Base-by-base conservation (phyloP, 2,888 invertebrate species). In the Sussaba pulchella region DNA sequence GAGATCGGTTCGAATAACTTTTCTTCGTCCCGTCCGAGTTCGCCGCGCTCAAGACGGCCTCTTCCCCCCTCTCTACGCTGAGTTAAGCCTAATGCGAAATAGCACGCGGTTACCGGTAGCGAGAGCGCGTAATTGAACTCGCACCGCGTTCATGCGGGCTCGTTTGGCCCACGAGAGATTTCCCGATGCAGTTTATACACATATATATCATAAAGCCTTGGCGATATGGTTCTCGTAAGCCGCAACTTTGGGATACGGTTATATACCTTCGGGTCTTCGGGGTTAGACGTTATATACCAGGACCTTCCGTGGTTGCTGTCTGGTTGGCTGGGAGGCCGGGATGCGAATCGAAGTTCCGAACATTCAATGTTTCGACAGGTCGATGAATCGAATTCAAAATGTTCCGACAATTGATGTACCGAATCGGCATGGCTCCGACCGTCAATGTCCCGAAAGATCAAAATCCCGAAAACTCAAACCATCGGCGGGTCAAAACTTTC, bases 111-210 rank as follows among this genome's bases (percentile, higher is more conserved):
- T 31, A 54, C 47, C 63, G 41, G 19, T 14, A 24, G 21, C 36
- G 72, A 50, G 59, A 66, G 61, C 72, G 61, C 78, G 73, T 78
- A 67, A 78, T 78, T 74, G 78, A n/a, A 78, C 78, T 78, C 73
- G 73, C 64, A 50, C 73, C 69, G 63, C 52, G 61, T 61, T n/a
- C n/a, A 31, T 63, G 66, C 66, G 19, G 12, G 50, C 31, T n/a
- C n/a, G n/a, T n/a, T n/a, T n/a, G 31, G 31, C 4, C 31, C 31
- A 31, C 31, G 31, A 31, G 43, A 31, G 4, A 5, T 6, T 6
- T 31, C 31, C 31, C 31, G 31, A 31, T 31, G 31, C 31, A 6
- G 31, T 31, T 31, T 43, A 4, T 45, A 9, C 17, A 5, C 9
- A 12, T 45, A 17, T 14, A 6, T 43, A 5, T 45, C 6, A 17